Evolutionary conservation across 2,888 invertebrate genomes (phyloP).

Genomic region (Ypsolopha sequella): DNA sequence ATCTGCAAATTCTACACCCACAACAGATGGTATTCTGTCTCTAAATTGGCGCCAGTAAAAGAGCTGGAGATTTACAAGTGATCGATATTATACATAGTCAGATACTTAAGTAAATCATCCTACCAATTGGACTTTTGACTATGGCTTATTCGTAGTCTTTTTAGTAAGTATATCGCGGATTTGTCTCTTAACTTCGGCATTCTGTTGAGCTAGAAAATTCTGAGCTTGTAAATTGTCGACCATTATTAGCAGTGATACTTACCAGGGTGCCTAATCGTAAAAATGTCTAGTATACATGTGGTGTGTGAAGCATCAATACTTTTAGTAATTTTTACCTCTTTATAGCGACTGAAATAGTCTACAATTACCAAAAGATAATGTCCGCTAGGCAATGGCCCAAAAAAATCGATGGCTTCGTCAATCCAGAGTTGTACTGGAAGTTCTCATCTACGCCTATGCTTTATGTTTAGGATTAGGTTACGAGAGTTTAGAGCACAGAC

Average conservation of each 20-base stretch:
- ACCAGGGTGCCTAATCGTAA: constrained; percentile 12
- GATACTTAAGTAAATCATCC: constrained; percentile 7
- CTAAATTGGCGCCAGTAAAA: no score
- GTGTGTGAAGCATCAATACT: constrained; percentile 1
- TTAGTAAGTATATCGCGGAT: constrained; percentile 7
- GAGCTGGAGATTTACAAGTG: no score
- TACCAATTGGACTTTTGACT: constrained; percentile 10
- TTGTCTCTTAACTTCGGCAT: constrained; percentile 10
- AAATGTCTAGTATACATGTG: constrained; percentile 1
- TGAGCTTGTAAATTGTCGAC: constrained; percentile 14
- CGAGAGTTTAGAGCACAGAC: constrained; percentile 10
- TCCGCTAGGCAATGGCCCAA: constrained; percentile 5
- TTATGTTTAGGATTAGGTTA: no score
- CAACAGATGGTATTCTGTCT: no score
- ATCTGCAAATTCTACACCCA: no score
- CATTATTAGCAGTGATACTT: constrained; percentile 15
- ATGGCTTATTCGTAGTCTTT: constrained; percentile 13
- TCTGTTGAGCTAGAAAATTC: constrained; percentile 12
- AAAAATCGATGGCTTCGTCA: constrained; percentile 6
- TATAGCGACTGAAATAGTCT: constrained; percentile 6
- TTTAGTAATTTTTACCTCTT: constrained; percentile 4
- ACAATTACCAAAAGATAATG: constrained; percentile 4
- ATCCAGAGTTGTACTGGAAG: constrained; percentile 6
- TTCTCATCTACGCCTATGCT: constrained; percentile 6
- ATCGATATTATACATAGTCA: constrained; percentile 11